Evolutionary conservation across 2,888 invertebrate species (phyloP), one percentile per base, ranked within the genome.

Genomic region (Thelaira solivaga): DNA sequence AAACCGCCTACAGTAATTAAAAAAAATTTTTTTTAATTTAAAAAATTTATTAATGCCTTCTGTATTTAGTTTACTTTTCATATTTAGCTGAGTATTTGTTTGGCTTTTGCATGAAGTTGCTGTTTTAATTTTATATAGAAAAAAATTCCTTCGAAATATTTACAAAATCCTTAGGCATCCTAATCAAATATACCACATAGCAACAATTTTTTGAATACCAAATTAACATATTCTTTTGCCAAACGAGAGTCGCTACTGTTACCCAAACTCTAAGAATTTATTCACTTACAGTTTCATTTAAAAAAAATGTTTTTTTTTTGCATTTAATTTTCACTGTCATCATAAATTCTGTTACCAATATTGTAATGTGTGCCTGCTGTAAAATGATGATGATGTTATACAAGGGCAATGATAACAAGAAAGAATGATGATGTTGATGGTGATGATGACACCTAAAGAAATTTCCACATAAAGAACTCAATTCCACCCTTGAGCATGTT

Each of bases 371-470:
- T 8, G 18, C 5, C 34, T 45, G 59, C 7, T 41, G 22, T 36
- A 43, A 41, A 47, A 61, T n/a, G 31, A 16, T n/a, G 41, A 43
- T 45, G 34, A 24, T n/a, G 16, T 5, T 6, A 39, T 16, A 51
- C 41, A 10, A 34, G 41, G 41, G 45, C 20, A 45, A 62, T 36
- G 34, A 65, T 39, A 64, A 24, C 55, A 31, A 67, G 0, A 20
- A n/a, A n/a, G n/a, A n/a, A n/a, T n/a, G n/a, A 13, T 29, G 18
- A 51, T 47, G 39, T 11, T 39, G 26, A 41, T 29, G 39, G 34
- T 24, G 61, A 64, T 64, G 77, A 77, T 64, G 77, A 74, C 64
- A 68, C 47, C 64, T 73, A 62, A 11, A 59, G 57, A 61, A 41
- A 8, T 45, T 31, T 29, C 13, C 11, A 20, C 18, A 31, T 29